Conservation (phyloP, 2,888 invertebrate genomes). For the Pristionchus japonicus region DNA sequence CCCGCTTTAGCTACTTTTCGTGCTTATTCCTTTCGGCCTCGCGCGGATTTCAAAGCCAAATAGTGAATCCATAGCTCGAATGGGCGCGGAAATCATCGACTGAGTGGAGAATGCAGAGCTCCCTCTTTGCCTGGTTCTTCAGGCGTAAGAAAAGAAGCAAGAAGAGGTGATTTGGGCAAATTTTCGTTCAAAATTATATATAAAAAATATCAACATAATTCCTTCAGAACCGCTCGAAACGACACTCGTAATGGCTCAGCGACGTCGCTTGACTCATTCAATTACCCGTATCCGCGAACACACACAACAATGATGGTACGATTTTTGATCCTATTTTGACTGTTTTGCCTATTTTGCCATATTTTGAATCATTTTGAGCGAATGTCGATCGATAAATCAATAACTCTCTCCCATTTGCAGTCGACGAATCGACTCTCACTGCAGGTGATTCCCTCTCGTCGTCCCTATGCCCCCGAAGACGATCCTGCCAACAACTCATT, state of each 20-base stretch:
- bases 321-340: neutral
- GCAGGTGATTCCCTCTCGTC: slow-evolving; percentile 46
- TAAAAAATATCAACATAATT: neutral
- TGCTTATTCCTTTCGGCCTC: neutral
- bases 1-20: neutral
- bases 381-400: neutral
- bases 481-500: slow-evolving; percentile 39
- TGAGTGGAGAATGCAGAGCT: slow-evolving; percentile 7
- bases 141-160: neutral
- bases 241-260: neutral
- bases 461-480: slow-evolving; percentile 47
- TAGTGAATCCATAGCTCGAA: neutral
- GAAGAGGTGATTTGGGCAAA: neutral
- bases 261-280: neutral
- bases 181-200: neutral
- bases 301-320: slow-evolving; percentile 46
- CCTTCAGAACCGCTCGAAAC: neutral
- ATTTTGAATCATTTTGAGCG: neutral
- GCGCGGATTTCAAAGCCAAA: neutral
- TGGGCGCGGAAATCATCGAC: neutral
- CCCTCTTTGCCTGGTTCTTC: slow-evolving; percentile 28
- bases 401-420: neutral
- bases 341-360: neutral
- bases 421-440: neutral
- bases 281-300: slow-evolving; percentile 44